Conservation (phyloP, 2,888 invertebrate species). For the Tromatobia lineatoria region DNA sequence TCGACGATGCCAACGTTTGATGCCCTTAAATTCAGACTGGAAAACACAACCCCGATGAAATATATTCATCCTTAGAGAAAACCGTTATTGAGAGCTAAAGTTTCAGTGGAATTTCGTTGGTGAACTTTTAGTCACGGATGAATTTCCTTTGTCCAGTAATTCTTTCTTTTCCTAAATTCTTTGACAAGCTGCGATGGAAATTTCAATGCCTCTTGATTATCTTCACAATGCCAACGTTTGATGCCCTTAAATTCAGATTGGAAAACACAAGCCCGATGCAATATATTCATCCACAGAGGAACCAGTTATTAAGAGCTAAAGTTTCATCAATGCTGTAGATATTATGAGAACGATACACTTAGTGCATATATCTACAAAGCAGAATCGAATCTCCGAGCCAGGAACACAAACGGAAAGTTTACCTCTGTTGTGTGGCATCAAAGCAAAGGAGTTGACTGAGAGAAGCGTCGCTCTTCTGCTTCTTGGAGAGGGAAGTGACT, state of each 20-base stretch:
- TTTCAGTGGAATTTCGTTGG: background rate
- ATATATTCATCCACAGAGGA: background rate
- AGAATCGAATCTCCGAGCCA: slow-evolving; percentile 7
- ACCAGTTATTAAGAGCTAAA: background rate
- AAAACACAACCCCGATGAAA: background rate
- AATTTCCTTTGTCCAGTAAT: no score
- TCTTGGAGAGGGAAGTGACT: slow-evolving; percentile 12
- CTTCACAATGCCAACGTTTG: background rate
- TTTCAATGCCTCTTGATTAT: background rate
- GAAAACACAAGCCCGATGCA: background rate
- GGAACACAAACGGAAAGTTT: slow-evolving; percentile 23
- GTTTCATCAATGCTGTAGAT: background rate
- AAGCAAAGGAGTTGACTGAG: slow-evolving; percentile 13
- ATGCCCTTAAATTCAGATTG: background rate
- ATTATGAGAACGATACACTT: background rate
- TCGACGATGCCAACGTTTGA: background rate
- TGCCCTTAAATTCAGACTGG: background rate
- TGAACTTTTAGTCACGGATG: background rate
- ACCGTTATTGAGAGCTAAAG: background rate
- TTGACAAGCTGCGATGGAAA: no score
- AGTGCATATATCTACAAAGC: background rate
- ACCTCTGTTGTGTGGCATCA: slow-evolving; percentile 27
- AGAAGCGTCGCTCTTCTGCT: background rate
- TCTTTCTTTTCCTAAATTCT: no score
- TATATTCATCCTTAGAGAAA: background rate